Base-by-base conservation (phyloP, 2,888 invertebrate genomes). In the Heliothis peltigera region DNA sequence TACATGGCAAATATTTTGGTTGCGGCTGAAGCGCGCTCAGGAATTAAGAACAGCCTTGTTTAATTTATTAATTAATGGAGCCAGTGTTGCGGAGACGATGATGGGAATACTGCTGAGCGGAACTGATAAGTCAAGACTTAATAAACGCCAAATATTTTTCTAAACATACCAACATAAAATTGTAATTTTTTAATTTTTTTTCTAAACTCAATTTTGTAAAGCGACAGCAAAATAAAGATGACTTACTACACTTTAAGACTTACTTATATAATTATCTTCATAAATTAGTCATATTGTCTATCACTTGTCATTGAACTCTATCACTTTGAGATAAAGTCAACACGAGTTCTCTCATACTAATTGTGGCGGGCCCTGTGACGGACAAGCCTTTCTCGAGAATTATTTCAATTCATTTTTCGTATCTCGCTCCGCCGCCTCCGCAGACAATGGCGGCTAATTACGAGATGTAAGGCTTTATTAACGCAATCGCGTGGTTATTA, bases 21-120 rank as follows among this genome's bases (percentile, higher is more conserved):
- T 88, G 91, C 89, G 92, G 92, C 91, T 93, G 85, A 85, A 80
- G 85, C 85, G 82, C 85, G 84, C 88, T 80, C 78, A 88, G 75
- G 90, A 91, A 91, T 92, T 92, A 93, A 93, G 92, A 91, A 91
- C 88, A 84, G 87, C 86, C 88, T 91, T 94, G 93, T 94, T 94
- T 93, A 92, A 94, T 94, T 94, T 93, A 93, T 94, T 93, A 94
- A 94, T 95, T 93, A 94, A 94, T 91, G 89, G 90, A 91, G 86
- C 89, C 91, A 89, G 86, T 89, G 91, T 88, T 84, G 89, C 90
- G 90, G 86, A 85, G 85, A 85, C 86, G 85, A 85, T 85, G 87
- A 87, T 85, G 83, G 75, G 67, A 77, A 59, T 72, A 74, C 73
- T 76, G 68, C 77, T 73, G 64, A 72, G 79, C 71, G 81, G 77